Conservation (phyloP, 1,140 invertebrate species). For the Trichonephila inaurata region DNA sequence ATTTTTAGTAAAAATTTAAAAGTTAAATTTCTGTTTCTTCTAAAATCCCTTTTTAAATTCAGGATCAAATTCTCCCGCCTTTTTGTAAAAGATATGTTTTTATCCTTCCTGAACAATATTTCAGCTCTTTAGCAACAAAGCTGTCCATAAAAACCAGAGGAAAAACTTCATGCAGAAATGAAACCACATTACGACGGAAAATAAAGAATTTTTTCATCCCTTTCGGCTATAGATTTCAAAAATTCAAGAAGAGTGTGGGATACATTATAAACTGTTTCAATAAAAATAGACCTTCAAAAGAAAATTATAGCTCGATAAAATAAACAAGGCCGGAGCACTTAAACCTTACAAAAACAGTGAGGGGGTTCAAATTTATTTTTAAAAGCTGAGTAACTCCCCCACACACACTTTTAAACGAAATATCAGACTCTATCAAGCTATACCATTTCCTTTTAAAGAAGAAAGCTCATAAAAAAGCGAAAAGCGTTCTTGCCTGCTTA, state of each 20-base stretch:
- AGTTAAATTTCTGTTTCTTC: too few relatives aligned
- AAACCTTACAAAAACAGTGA: not conserved
- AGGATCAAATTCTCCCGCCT: not conserved
- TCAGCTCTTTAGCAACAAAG: not conserved
- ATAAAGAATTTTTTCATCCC: not conserved
- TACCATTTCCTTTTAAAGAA: constrained; percentile 7
- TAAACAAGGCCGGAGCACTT: not conserved
- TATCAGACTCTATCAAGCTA: not conserved
- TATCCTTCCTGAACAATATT: not conserved
- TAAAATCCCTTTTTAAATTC: too few relatives aligned
- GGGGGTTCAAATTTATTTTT: not conserved
- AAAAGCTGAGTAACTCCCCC: constrained; percentile 5
- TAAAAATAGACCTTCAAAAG: constrained; percentile 2
- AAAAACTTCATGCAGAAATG: not conserved
- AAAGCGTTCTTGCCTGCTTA: not conserved
- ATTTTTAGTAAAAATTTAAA: too few relatives aligned
- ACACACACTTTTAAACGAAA: not conserved
- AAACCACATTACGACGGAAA: not conserved
- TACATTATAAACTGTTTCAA: not conserved
- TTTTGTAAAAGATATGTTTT: not conserved
- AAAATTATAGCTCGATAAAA: not conserved
- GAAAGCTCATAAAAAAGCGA: constrained; percentile 16
- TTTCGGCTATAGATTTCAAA: not conserved
- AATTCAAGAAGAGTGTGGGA: not conserved
- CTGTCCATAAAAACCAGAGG: not conserved